A percentile compares a stretch with the other conserved stretches of the same genome.
These are phyloP conservation scores for Dolichotis patagonum DNA, from an alignment of 2,113 vertebrate genomes.

Conservation along the genomic window DNA sequence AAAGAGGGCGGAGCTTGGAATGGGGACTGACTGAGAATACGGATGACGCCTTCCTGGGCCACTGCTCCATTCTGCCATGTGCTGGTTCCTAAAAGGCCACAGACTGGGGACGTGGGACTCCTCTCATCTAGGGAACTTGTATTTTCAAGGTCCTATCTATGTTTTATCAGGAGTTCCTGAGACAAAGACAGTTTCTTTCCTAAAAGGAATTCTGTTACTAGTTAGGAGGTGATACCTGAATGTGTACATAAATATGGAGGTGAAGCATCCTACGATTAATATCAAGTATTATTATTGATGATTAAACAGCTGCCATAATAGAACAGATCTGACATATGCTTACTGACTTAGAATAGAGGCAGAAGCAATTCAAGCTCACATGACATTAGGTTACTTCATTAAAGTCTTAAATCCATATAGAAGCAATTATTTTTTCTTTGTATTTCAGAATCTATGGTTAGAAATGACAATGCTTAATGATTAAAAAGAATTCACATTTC, in stretches of 20 bases:
- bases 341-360: neutral
- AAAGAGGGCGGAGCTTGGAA: neutral
- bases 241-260: neutral
- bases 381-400: slow-evolving; percentile 53
- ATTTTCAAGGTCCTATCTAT: neutral
- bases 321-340: neutral
- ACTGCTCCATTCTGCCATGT: neutral
- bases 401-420: slow-evolving; percentile 36
- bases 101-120: neutral
- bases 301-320: neutral
- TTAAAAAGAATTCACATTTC: neutral
- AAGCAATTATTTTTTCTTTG: slow-evolving; percentile 68
- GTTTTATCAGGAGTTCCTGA: neutral
- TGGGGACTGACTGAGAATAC: neutral
- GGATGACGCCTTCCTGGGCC: neutral
- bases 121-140: neutral
- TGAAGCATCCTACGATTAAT: neutral
- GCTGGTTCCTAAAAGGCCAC: neutral
- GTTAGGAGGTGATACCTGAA: neutral
- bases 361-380: slow-evolving; percentile 53
- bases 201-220: neutral
- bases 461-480: slow-evolving; percentile 61
- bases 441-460: slow-evolving; percentile 53
- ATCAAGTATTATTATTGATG: neutral
- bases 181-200: neutral